Percentiles rank a stretch among this genome's conserved stretches.
Conservation (phyloP, 2,797 vertebrate genomes). For the Cryptoprocta ferox region DNA sequence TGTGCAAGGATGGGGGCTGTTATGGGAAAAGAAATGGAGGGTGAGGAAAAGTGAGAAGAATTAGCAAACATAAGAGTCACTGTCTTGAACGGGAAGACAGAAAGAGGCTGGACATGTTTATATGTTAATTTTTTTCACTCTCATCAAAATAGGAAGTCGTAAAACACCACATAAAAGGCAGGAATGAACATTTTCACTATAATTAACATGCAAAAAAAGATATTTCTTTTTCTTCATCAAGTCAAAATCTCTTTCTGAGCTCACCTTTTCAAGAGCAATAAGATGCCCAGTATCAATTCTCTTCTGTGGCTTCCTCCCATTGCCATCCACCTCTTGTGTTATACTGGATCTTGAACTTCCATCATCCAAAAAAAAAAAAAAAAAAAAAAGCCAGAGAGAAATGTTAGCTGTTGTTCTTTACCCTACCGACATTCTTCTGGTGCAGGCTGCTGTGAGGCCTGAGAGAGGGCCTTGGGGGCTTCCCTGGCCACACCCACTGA, state of each 20-base stretch:
- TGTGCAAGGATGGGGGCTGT: not conserved
- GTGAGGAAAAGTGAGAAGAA: not conserved
- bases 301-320: not conserved
- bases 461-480: not conserved
- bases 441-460: not conserved
- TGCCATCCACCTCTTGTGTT: not conserved
- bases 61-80: not conserved
- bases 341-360: not conserved
- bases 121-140: not conserved
- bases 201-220: not conserved
- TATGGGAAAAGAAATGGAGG: not conserved
- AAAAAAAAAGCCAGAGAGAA: not conserved
- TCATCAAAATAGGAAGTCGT: not conserved
- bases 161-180: not conserved
- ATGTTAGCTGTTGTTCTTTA: not conserved
- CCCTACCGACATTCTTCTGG: not conserved
- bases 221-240: not conserved
- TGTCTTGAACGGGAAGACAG: slow-evolving; percentile 7
- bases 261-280: not conserved
- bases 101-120: not conserved
- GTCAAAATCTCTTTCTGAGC: not conserved
- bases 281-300: not conserved
- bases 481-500: not conserved
- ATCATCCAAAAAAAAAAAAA: not conserved
- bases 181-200: not conserved